Conservation (phyloP, 1,140 invertebrate genomes). For the Lepidotrigona ventralis region DNA sequence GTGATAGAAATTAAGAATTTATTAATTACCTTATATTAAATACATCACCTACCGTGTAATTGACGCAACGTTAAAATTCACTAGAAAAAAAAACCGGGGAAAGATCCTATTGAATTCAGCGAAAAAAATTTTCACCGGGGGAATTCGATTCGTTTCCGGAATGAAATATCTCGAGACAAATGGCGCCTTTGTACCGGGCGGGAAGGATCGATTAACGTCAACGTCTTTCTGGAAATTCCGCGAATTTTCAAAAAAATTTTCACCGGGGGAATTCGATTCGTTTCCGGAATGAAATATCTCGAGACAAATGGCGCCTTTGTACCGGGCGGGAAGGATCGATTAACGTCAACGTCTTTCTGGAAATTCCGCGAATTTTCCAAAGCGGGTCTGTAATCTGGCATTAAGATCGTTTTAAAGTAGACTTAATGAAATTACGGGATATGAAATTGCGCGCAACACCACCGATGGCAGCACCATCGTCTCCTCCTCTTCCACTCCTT, state of each 20-base stretch:
- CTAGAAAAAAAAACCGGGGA: neutral
- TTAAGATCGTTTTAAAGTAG: constrained; percentile 56
- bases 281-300: neutral
- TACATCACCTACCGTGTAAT: neutral
- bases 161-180: neutral
- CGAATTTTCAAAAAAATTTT: constrained; percentile 35
- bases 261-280: neutral
- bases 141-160: neutral
- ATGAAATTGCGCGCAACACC: constrained; percentile 32
- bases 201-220: constrained; percentile 30
- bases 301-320: neutral
- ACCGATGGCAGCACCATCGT: constrained; percentile 52
- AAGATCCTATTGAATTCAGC: too few relatives aligned
- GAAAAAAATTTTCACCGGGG: neutral
- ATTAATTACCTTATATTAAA: too few relatives aligned
- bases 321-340: neutral
- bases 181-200: neutral
- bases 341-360: constrained; percentile 41
- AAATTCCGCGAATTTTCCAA: constrained; percentile 31
- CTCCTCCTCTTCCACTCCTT: neutral
- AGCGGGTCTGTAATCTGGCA: constrained; percentile 35
- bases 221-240: constrained; percentile 26
- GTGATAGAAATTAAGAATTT: too few relatives aligned
- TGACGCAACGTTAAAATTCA: neutral
- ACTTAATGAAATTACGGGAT: constrained; percentile 57